Base-by-base conservation (phyloP, 2,797 vertebrate species). In the Sebastes itinus region DNA sequence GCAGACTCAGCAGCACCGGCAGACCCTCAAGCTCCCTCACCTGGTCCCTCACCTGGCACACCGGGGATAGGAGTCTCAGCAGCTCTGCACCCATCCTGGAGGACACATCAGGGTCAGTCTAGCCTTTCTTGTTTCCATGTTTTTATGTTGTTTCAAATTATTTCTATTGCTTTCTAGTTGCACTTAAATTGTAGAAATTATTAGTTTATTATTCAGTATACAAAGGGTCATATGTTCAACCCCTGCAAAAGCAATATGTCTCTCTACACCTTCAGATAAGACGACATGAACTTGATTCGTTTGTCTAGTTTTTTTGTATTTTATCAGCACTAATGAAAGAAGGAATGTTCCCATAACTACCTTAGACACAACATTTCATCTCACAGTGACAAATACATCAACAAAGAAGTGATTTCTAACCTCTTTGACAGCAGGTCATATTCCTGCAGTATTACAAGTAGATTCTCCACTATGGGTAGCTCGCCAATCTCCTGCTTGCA, bases 341-440 rank as follows among this genome's bases (percentile, higher is more conserved):
- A 11, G 20, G n/a, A 42, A 28, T 5, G 5, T 60, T 46, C 5
- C 22, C 12, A 28, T 10, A 35, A 18, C 55, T 59, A 28, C 9
- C 5, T 8, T 32, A 32, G 33, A 59, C 64, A 27, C 22, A 67
- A 55, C 25, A 58, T 56, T 25, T 52, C 5, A 46, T 75, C 58
- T 58, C 7, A 42, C 10, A n/a, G n/a, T 12, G 33, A 35, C 33
- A 35, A 35, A 35, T 35, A 35, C 33, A 35, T 35, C 0, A 33
- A 38, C 16, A 49, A 16, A 65, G 4, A 25, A 59, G n/a, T 35
- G 4, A 0, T 20, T 35, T 64, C 91, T 82, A 83, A 97, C 97
- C 96, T 97, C 94, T 97, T 97, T 56, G 95, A 99, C 32, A 97
- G 93, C 72, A 97, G 94, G 92, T 99, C 94, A 22, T 98, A 97